These are phyloP conservation scores for Cossypha caffra DNA, from an alignment of 2,797 vertebrate genomes.

Conservation along the genomic window DNA sequence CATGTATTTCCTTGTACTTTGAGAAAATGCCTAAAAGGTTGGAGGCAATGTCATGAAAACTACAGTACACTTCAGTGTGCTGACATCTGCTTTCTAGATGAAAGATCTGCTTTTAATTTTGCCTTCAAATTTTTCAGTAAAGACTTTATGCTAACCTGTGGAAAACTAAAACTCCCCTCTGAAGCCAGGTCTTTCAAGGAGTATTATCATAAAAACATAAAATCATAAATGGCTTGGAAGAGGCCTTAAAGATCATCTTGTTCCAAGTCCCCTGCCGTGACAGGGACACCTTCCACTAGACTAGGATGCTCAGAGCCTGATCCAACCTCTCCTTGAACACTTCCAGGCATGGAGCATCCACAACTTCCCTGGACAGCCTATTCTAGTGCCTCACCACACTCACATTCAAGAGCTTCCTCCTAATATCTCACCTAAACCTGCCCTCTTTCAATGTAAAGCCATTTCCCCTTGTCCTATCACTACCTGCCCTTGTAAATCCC, in stretches of 20 bases:
- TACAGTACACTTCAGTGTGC: background rate
- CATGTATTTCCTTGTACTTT: background rate
- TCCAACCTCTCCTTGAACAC: background rate
- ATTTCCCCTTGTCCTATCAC: background rate
- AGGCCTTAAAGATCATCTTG: background rate
- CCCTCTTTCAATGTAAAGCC: background rate
- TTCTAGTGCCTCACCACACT: background rate
- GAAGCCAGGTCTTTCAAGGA: background rate
- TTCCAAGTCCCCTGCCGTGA: background rate
- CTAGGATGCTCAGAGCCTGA: background rate
- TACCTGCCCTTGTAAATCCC: no score
- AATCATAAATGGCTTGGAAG: background rate
- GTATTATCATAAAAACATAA: background rate
- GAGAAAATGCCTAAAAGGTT: background rate
- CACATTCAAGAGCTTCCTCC: background rate
- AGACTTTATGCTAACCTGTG: background rate
- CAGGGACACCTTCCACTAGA: background rate
- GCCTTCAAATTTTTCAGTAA: background rate
- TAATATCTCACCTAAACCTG: background rate
- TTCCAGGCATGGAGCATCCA: background rate
- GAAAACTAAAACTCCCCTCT: background rate
- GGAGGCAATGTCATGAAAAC: background rate
- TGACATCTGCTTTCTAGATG: background rate
- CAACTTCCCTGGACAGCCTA: background rate
- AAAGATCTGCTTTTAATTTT: background rate